These are phyloP conservation scores for Epinephelus awoara DNA, from an alignment of 2,797 vertebrate species.

Conservation along the genomic window DNA sequence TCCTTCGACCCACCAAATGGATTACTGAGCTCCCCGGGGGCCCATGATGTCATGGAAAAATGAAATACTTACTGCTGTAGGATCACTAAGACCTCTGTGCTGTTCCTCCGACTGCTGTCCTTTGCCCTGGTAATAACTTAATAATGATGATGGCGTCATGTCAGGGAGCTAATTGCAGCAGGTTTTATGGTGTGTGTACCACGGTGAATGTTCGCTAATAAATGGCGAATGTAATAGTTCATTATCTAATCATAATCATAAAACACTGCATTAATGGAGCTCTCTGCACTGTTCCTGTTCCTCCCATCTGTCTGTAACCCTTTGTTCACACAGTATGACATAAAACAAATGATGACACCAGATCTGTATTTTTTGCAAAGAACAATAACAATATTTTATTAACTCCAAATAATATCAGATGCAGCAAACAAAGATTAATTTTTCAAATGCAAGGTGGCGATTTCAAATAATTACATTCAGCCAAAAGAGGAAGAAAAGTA, in stretches of 20 bases:
- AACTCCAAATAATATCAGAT: slow-evolving; percentile 83
- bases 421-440: slow-evolving; percentile 82
- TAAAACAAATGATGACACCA: slow-evolving; percentile 33
- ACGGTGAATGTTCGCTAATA: slow-evolving; percentile 1
- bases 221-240: slow-evolving; percentile 43
- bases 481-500: slow-evolving; percentile 68
- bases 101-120: slow-evolving; percentile 23
- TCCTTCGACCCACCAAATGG: slow-evolving; percentile 26
- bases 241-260: slow-evolving; percentile 56
- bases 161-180: slow-evolving; percentile 54
- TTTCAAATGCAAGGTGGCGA: slow-evolving; percentile 77
- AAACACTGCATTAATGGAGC: slow-evolving; percentile 31
- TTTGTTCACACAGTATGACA: not conserved
- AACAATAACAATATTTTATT: slow-evolving; percentile 85
- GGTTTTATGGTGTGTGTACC: slow-evolving; percentile 51
- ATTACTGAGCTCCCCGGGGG: slow-evolving; percentile 36
- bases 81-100: slow-evolving; percentile 2
- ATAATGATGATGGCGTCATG: slow-evolving; percentile 58
- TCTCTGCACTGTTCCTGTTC: not conserved
- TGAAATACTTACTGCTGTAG: slow-evolving; percentile 55
- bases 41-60: slow-evolving; percentile 66
- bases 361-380: slow-evolving; percentile 70
- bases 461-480: slow-evolving; percentile 82
- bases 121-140: slow-evolving; percentile 56
- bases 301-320: too few relatives aligned